Evolutionary conservation across 2,888 invertebrate species (phyloP).

Genomic region (Sminthurinus aureus): DNA sequence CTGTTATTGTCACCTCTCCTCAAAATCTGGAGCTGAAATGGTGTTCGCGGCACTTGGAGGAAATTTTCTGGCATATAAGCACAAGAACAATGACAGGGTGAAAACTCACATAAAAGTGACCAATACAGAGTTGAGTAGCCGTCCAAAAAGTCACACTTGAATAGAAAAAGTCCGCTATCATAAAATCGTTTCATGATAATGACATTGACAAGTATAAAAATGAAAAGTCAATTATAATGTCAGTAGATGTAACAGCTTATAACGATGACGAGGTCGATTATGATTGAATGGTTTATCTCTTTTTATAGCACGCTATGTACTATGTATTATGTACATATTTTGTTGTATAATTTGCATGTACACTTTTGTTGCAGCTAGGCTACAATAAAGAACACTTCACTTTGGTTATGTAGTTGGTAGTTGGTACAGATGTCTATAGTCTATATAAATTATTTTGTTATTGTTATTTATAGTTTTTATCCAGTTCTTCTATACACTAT

Average conservation of each 20-base stretch:
- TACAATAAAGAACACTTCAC: no score
- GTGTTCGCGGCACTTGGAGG: not conserved
- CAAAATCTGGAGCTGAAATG: not conserved
- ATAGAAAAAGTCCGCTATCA: constrained; percentile 30
- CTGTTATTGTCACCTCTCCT: not conserved
- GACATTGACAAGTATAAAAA: constrained; percentile 21
- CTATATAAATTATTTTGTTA: no score
- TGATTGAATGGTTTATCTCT: not conserved
- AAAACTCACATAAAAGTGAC: constrained; percentile 17
- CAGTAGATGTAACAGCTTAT: not conserved
- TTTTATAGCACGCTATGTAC: not conserved
- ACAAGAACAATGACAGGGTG: not conserved
- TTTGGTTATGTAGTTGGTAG: no score
- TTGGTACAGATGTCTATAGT: no score
- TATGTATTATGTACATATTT: no score
- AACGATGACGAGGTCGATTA: not conserved
- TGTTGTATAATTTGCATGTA: no score
- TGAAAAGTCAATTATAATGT: not conserved
- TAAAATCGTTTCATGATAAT: constrained; percentile 24
- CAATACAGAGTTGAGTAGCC: not conserved
- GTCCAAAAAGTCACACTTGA: constrained; percentile 14
- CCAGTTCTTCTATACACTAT: no score
- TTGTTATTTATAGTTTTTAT: no score
- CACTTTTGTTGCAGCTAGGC: no score
- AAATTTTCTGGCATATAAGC: not conserved